A percentile compares a stretch with the other conserved stretches of the same genome.
Conservation (phyloP, 2,113 vertebrate genomes). For the Equus quagga region DNA sequence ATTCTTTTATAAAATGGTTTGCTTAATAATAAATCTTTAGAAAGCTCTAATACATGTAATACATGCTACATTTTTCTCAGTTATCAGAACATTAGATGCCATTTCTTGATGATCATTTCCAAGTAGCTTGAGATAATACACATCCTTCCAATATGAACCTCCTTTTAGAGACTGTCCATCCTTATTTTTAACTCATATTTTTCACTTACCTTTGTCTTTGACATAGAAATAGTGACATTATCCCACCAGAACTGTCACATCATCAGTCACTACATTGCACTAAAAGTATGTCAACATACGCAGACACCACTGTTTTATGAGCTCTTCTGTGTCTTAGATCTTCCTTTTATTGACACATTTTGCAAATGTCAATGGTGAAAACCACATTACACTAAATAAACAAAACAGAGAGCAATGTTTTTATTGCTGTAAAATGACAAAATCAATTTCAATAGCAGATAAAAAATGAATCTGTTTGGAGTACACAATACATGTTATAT, state of each 20-base stretch:
- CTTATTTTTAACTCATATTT: conserved; percentile 35
- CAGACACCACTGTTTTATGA: not conserved
- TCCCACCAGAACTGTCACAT: not conserved
- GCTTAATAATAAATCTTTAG: not conserved
- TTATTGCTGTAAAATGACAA: conserved; percentile 19
- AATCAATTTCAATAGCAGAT: conserved; percentile 41
- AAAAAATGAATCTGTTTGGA: not conserved
- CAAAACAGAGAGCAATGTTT: not conserved
- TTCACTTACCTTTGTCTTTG: not conserved
- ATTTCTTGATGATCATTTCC: not conserved
- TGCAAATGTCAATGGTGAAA: conserved; percentile 15
- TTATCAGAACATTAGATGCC: not conserved
- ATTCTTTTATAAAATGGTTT: conserved; percentile 1
- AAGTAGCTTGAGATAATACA: not conserved
- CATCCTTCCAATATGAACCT: not conserved
- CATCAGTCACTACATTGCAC: not conserved
- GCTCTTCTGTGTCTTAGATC: not conserved
- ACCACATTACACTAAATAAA: conserved; percentile 9
- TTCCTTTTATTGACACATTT: conserved; percentile 43
- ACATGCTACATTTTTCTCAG: not conserved
- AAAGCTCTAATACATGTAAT: not conserved
- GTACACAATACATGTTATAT: not conserved
- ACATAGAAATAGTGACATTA: not conserved
- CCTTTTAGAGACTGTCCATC: not conserved
- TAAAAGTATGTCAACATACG: not conserved